phyloP scores from a whole-genome alignment of 2,113 vertebrate species.

The Balaeniceps rex region DNA sequence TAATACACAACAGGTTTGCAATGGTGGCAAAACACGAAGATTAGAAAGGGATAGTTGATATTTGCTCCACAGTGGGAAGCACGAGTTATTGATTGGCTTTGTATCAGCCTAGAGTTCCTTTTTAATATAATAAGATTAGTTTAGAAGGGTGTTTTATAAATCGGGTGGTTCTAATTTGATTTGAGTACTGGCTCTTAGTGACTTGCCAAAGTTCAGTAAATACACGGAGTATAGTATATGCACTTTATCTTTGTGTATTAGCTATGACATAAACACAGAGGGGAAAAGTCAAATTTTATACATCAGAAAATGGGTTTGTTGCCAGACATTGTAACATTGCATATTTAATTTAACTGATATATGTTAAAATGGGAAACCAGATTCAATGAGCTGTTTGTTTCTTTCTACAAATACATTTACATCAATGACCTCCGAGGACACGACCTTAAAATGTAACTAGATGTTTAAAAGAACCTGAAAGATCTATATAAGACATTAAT shows the following conservation, averaged over 20 bases:
- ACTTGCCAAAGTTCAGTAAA: slow-evolving; percentile 61
- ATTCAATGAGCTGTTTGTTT: slow-evolving; percentile 68
- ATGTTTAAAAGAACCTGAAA: slow-evolving; percentile 63
- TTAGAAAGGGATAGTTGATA: neutral
- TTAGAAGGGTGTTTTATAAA: slow-evolving; percentile 53
- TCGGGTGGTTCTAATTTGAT: slow-evolving; percentile 36
- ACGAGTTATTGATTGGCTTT: slow-evolving; percentile 32
- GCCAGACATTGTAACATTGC: slow-evolving; percentile 40
- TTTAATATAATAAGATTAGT: slow-evolving; percentile 18
- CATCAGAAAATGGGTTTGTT: slow-evolving; percentile 43
- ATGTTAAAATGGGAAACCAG: slow-evolving; percentile 62
- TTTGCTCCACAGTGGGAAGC: slow-evolving; percentile 26
- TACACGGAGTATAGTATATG: slow-evolving; percentile 24
- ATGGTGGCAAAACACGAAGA: neutral
- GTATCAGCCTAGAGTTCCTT: slow-evolving; percentile 24
- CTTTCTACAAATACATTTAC: slow-evolving; percentile 51
- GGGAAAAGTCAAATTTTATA: slow-evolving; percentile 61
- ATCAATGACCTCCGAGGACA: slow-evolving; percentile 68
- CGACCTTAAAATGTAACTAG: slow-evolving; percentile 63
- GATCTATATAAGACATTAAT: slow-evolving; percentile 65
- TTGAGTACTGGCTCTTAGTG: slow-evolving; percentile 42
- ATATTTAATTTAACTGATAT: slow-evolving; percentile 63
- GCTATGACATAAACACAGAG: slow-evolving; percentile 54
- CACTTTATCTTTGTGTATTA: slow-evolving; percentile 60
- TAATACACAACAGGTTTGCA: neutral